Base-by-base conservation (phyloP, 2,888 invertebrate genomes). In the Cheilosia pagana region DNA sequence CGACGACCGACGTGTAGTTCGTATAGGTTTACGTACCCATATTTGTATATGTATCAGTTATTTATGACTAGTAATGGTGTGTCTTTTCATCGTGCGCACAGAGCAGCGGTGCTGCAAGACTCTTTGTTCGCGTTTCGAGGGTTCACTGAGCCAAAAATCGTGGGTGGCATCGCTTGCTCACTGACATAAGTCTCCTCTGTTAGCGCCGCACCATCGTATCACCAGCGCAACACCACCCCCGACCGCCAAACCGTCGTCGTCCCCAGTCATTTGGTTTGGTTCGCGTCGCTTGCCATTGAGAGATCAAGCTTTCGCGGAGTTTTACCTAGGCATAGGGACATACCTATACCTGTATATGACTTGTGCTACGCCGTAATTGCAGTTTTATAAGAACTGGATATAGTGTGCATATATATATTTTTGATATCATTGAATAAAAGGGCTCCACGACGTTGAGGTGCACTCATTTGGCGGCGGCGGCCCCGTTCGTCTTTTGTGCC, bases 131-230 rank as follows among this genome's bases (percentile, higher is more conserved):
- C 43, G 52, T 70, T 62, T 79, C 39, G 70, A 70, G 78, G 79
- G 79, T 79, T 85, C 75, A 79, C 70, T 79, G 70, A 85, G 79
- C 70, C 79, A 79, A 85, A 85, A 79, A 70, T 79, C 83, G 83
- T 85, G 83, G 83, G 83, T 85, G 83, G 83, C 59, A 85, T 85
- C 53, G 77, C 55, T 25, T 41, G 65, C 68, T 75, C 60, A 65
- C 79, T 53, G 74, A 53, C 79, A 79, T 74, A 53, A 57, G 74
- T 55, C 59, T 79, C 70, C 79, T 79, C 79, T 59, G 74, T 75
- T 79, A 79, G 79, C 83, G 83, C 83, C 83, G 83, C 83, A 85
- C 78, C 68, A 83, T 45, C 52, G 28, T 62, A 63, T 55, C 50
- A 57, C 62, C 35, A 12, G 12, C 35, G 1, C 2, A 0, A 12